Conservation (phyloP, 2,888 invertebrate species). For the Ormyrus thymus region DNA sequence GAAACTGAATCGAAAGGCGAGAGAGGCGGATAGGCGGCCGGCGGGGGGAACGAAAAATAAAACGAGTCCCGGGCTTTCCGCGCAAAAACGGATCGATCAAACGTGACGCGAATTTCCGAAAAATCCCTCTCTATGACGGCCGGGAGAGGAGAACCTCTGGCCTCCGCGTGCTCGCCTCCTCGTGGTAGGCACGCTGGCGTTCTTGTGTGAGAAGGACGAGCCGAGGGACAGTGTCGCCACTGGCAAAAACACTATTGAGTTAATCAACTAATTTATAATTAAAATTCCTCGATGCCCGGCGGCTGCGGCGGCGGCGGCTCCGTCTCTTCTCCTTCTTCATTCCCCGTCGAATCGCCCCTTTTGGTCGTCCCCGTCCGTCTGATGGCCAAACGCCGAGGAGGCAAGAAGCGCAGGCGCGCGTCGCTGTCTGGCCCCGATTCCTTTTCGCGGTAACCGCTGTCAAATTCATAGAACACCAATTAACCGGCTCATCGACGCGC, state of each 20-base stretch:
- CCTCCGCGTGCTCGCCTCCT: background rate
- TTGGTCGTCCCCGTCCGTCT: constrained; percentile 48
- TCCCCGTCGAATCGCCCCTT: constrained; percentile 13
- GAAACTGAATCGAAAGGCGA: constrained; percentile 11
- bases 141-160: constrained; percentile 35
- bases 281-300: constrained; percentile 71
- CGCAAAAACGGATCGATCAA: constrained; percentile 54
- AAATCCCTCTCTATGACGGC: constrained; percentile 27
- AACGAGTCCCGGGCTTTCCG: background rate
- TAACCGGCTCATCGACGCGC: constrained; percentile 62
- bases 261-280: constrained; percentile 76
- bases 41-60: background rate
- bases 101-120: constrained; percentile 48
- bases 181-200: constrained; percentile 49
- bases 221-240: constrained; percentile 62
- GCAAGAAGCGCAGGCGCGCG: constrained; percentile 59
- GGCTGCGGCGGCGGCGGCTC: constrained; percentile 54
- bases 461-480: constrained; percentile 75
- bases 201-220: constrained; percentile 57
- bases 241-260: constrained; percentile 74
- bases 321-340: constrained; percentile 50
- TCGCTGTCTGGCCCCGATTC: constrained; percentile 64
- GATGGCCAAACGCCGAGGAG: background rate
- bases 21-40: background rate
- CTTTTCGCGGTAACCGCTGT: constrained; percentile 72